Evolutionary conservation across 2,797 vertebrate species (phyloP).

Genomic region (Typhlichthys eigenmanni): DNA sequence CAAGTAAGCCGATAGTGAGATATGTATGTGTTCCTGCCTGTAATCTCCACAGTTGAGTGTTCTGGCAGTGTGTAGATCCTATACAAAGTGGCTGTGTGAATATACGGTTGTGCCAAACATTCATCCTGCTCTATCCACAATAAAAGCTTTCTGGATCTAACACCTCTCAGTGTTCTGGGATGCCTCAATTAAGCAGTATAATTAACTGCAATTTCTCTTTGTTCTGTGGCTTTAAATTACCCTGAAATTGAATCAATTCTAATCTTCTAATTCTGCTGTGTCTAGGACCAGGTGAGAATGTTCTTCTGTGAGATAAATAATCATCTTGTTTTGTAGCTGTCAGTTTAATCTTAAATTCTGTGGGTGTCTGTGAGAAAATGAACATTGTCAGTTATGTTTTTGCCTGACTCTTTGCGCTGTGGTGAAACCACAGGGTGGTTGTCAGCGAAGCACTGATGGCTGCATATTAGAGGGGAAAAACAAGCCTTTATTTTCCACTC

Average conservation of each 20-base stretch:
- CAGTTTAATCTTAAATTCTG: constrained; percentile 2
- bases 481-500: constrained; percentile 12
- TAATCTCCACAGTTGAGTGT: too few species aligned
- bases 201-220: not conserved
- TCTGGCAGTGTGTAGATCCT: too few species aligned
- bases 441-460: constrained; percentile 14
- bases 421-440: constrained; percentile 13
- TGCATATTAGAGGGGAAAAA: constrained; percentile 19
- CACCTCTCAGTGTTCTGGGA: too few species aligned
- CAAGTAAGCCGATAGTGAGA: too few species aligned
- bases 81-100: too few species aligned
- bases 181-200: too few species aligned
- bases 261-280: constrained; percentile 8
- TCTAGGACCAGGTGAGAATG: not conserved
- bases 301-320: constrained; percentile 8
- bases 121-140: too few species aligned
- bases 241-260: not conserved
- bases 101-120: too few species aligned
- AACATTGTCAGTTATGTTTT: constrained; percentile 12
- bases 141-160: too few species aligned
- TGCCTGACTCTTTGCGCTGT: constrained; percentile 21
- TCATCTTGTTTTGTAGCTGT: constrained; percentile 14
- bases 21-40: too few species aligned
- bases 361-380: constrained; percentile 11
- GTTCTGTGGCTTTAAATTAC: not conserved